Conservation (phyloP, 2,797 vertebrate genomes). For the Alectoris magna region DNA sequence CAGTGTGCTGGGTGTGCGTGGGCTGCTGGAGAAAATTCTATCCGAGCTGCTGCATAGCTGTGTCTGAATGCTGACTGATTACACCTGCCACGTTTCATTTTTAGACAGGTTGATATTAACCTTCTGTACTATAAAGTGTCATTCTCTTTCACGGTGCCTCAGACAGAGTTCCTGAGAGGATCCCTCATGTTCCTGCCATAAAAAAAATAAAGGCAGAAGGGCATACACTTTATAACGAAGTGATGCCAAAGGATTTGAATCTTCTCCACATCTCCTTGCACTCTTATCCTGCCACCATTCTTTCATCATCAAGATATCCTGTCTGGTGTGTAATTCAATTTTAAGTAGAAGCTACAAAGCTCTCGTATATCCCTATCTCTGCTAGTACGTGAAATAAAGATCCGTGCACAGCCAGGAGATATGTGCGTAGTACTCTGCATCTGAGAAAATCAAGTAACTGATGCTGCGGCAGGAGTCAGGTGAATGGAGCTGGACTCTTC, state of each 20-base stretch:
- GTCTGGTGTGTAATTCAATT: neutral
- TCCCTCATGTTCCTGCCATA: neutral
- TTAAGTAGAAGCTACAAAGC: neutral
- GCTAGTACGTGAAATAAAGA: neutral
- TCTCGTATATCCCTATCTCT: neutral
- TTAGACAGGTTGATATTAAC: neutral
- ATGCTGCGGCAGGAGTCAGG: neutral
- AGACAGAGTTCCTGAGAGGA: neutral
- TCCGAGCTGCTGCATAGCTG: fast-evolving
- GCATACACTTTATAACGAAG: neutral
- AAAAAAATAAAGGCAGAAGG: neutral
- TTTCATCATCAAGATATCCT: neutral
- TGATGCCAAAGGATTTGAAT: neutral
- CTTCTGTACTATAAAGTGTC: neutral
- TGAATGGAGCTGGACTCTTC: neutral
- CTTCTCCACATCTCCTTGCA: neutral
- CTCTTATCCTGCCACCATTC: neutral
- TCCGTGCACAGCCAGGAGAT: neutral
- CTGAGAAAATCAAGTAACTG: neutral
- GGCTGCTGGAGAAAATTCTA: neutral
- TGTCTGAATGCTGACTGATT: constrained; percentile 3
- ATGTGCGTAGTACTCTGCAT: fast-evolving
- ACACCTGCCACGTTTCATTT: constrained; percentile 1
- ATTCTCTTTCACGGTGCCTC: neutral
- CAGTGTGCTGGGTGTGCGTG: fast-evolving